Conservation (phyloP, 2,888 invertebrate species). For the Nomada flava region DNA sequence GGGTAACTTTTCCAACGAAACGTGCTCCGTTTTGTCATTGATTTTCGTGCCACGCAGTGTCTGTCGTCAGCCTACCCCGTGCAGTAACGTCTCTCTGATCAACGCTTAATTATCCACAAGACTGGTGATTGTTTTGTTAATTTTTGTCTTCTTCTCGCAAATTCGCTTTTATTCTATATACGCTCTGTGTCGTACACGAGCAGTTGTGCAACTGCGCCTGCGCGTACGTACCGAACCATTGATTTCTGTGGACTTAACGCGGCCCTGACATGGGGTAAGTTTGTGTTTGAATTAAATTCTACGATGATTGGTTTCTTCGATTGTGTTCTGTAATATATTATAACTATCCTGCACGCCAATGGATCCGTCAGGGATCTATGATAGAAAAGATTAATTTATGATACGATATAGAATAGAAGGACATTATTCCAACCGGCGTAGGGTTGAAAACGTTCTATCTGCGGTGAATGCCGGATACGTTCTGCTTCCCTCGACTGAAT, state of each 20-base stretch:
- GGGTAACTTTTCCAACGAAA: slow-evolving; percentile 78
- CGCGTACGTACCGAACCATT: slow-evolving; percentile 80
- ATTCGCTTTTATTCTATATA: neutral
- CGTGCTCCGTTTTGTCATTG: neutral
- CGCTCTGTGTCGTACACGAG: slow-evolving; percentile 61
- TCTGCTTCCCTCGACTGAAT: slow-evolving; percentile 49
- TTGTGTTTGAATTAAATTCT: slow-evolving; percentile 71
- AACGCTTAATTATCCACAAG: neutral
- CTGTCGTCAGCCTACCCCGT: neutral
- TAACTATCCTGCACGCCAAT: too few species aligned
- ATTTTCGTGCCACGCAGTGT: neutral
- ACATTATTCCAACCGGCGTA: neutral
- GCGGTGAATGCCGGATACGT: slow-evolving; percentile 47
- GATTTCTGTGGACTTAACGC: slow-evolving; percentile 75
- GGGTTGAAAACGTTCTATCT: slow-evolving; percentile 24
- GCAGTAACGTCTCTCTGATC: neutral
- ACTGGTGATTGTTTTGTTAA: neutral
- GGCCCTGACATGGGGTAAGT: slow-evolving; percentile 83
- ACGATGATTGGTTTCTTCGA: slow-evolving; percentile 16
- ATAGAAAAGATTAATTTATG: neutral
- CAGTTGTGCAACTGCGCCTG: slow-evolving; percentile 74
- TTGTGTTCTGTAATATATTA: neutral
- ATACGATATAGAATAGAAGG: slow-evolving; percentile 4
- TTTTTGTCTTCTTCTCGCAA: neutral
- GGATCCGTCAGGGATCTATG: too few species aligned